Evolutionary conservation across 2,797 vertebrate species (phyloP), one percentile per base, ranked within the genome.

Genomic region (Anolis apletophallus): DNA sequence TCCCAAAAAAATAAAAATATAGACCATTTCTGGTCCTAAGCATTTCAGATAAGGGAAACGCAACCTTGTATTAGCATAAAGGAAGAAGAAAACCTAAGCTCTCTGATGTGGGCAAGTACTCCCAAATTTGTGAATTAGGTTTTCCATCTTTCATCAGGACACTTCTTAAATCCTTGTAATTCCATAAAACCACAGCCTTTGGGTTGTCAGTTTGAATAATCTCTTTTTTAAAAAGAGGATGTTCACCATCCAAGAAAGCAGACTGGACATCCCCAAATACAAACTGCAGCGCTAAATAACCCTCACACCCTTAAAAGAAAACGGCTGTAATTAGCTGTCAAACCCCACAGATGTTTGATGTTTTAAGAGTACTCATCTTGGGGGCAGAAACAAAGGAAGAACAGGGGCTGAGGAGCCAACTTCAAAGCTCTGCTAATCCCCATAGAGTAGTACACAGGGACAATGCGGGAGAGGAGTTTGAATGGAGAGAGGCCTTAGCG

Each of bases 291-390:
- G 54, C n/a, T 2, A 29, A 26, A 75, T 71, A 82, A 71, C 14
- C 3, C n/a, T 59, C 55, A 81, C 11, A 17, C 21, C 67, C 36
- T 83, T 34, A 68, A 83, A 86, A 64, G 75, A 67, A 68, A 74
- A 80, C 81, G 34, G 81, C 81, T 64, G 52, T 87, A n/a, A 87
- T 87, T 19, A 61, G 77, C 73, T 91, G 79, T 91, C 80, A 79
- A 12, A 0, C 0, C 19, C 73, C 50, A 61, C 81, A 73, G 90
- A 83, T 2, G 5, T 0, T 0, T 1, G 21, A 21, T 72, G 34
- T 79, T 91, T 64, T 81, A 40, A 81, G 74, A 73, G n/a, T 10
- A 32, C 9, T 0, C 26, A 6, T 1, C 61, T 69, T 5, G 0
- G 86, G 84, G 23, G 14, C 87, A 52, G 40, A 81, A 67, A 82